Evolutionary conservation across 2,888 invertebrate species (phyloP), one percentile per base, ranked within the genome.

Genomic region (Pammene fasciana): DNA sequence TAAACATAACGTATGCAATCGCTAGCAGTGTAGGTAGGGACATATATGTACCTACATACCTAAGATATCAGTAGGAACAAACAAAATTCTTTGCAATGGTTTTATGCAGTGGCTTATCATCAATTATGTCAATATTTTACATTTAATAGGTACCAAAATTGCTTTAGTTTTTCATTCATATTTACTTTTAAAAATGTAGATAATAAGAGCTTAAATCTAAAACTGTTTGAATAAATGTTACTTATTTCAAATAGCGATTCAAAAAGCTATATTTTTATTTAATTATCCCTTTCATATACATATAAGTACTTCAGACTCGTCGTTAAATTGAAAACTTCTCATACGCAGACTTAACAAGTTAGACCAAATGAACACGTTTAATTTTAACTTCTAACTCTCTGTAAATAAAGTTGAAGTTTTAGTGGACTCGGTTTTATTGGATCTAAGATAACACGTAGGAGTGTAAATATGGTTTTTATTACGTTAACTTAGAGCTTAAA

Each of bases 361-460:
- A 68, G 55, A 46, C 45, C 46, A 26, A 34, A 18, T 7, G 43
- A 52, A 45, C 50, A 57, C 50, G 48, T 64, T 68, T 56, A 43
- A 64, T 57, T 64, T 57, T 43, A 68, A 64, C 64, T 68, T 57
- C 45, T 68, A 68, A 45, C 64, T 1, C 10, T 55, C 14, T 57
- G 48, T 36, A 68, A 57, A 67, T 62, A 67, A 61, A 61, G 55
- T 16, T 41, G 26, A 64, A 64, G 50, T 68, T 60, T 57, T 0
- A 57, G 0, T 14, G 56, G 48, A 14, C 41, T 50, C 36, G 13
- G n/a, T 43, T 45, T 56, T 62, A 56, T 34, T 68, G 18, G 13
- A 56, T 50, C 41, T 56, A 13, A 48, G 64, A n/a, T 43, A 6
- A 8, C 13, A 6, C 10, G 43, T n/a, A 4, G 36, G 11, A 16